Percentiles rank a stretch among this genome's conserved stretches.
Evolutionary conservation across 2,888 invertebrate genomes (phyloP).

Genomic region (Diplolepis rosae): DNA sequence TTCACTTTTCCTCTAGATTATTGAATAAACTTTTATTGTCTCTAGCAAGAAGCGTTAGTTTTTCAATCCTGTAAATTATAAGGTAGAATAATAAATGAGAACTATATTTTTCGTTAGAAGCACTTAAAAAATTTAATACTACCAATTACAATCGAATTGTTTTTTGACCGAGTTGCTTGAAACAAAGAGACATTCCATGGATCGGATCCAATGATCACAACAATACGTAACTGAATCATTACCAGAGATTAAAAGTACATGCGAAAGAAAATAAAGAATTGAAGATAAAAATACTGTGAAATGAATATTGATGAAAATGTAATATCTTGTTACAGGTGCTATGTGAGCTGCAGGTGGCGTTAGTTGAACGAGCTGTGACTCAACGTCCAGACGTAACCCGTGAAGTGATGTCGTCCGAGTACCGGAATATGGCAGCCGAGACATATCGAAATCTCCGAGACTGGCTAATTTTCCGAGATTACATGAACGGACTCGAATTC

Average conservation of each 20-base stretch:
- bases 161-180: neutral
- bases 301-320: neutral
- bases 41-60: neutral
- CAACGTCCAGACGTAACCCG: conserved; percentile 72
- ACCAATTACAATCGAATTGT: too few relatives aligned
- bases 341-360: conserved; percentile 80
- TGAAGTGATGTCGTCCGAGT: conserved; percentile 72
- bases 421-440: conserved; percentile 61
- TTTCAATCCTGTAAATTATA: neutral
- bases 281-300: neutral
- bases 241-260: neutral
- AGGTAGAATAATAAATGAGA: too few relatives aligned
- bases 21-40: neutral
- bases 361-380: conserved; percentile 70
- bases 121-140: too few relatives aligned
- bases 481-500: conserved; percentile 79
- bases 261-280: neutral
- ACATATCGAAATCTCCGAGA: conserved; percentile 76
- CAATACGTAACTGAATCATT: conserved; percentile 1
- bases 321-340: conserved; percentile 74
- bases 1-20: conserved; percentile 1
- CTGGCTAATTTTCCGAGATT: conserved; percentile 80
- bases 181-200: neutral
- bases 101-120: too few relatives aligned
- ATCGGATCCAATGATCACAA: neutral